These are phyloP conservation scores for Spodoptera picta DNA, from an alignment of 2,888 invertebrate genomes.

Conservation along the genomic window DNA sequence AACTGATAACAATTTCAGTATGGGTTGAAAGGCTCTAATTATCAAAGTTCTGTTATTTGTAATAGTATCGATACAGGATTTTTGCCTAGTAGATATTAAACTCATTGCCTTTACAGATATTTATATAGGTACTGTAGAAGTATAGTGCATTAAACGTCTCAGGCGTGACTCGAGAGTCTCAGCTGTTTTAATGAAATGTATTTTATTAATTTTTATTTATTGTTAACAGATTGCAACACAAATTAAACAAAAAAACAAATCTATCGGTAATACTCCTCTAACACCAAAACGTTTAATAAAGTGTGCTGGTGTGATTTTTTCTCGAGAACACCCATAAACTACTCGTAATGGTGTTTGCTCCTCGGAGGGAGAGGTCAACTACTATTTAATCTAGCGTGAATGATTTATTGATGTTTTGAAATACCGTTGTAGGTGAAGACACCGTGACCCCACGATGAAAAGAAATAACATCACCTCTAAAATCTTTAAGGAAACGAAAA, in stretches of 20 bases:
- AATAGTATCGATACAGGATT: no score
- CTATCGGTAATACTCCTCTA: slow-evolving; percentile 33
- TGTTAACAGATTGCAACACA: background rate
- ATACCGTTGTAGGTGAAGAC: slow-evolving; percentile 57
- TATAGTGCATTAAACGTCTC: no score
- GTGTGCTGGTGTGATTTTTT: slow-evolving; percentile 68
- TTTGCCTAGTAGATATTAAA: no score
- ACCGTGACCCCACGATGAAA: slow-evolving; percentile 27
- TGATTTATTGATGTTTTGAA: slow-evolving; percentile 85
- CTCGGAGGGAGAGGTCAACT: slow-evolving; percentile 84
- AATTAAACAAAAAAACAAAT: slow-evolving; percentile 1
- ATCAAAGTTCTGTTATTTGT: no score
- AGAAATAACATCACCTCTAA: slow-evolving; percentile 19
- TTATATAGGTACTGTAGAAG: no score
- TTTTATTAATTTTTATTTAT: no score
- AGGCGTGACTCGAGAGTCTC: no score
- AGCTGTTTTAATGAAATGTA: no score
- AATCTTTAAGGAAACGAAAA: slow-evolving; percentile 26
- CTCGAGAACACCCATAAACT: slow-evolving; percentile 74
- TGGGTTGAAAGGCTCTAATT: no score
- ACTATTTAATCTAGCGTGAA: slow-evolving; percentile 87
- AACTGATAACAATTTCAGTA: no score
- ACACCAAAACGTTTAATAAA: slow-evolving; percentile 52
- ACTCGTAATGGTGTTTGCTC: slow-evolving; percentile 83
- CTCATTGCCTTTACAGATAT: no score